phyloP scores from a whole-genome alignment of 2,797 vertebrate genomes.

The Coregonus sp. region DNA sequence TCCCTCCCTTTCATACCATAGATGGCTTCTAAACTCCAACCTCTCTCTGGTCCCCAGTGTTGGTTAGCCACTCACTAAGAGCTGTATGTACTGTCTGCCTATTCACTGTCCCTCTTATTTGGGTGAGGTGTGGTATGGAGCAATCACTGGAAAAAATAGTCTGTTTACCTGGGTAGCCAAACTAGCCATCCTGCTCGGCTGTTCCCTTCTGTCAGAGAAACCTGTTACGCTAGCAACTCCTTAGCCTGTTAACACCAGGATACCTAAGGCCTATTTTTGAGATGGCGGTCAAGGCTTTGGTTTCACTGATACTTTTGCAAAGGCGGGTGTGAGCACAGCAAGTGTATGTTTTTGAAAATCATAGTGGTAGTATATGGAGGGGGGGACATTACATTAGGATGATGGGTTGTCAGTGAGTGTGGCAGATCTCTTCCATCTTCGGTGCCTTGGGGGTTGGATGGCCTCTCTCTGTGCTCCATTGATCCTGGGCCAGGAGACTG shows the following conservation, averaged over 20 bases:
- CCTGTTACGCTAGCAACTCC: not conserved
- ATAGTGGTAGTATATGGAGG: not conserved
- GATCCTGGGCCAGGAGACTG: slow-evolving; percentile 54
- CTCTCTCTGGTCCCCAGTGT: not conserved
- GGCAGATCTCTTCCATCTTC: slow-evolving; percentile 15
- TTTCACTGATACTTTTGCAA: not conserved
- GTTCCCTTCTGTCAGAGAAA: not conserved
- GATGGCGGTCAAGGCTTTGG: not conserved
- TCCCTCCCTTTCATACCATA: not conserved
- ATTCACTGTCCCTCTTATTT: not conserved
- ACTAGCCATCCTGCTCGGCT: not conserved
- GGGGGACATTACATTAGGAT: not conserved
- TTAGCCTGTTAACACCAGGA: not conserved
- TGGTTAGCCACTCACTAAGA: not conserved
- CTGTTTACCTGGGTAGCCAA: not conserved
- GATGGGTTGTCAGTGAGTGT: not conserved
- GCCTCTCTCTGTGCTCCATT: slow-evolving; percentile 49
- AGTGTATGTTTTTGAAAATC: slow-evolving; percentile 6
- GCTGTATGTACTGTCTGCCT: not conserved
- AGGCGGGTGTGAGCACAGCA: slow-evolving; percentile 16
- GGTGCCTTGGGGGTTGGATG: slow-evolving; percentile 28
- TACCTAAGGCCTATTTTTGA: not conserved
- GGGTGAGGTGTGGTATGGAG: not conserved
- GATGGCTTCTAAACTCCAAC: not conserved
- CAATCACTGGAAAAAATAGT: not conserved